These are phyloP conservation scores for Himalopsyche japonica DNA, from an alignment of 2,888 invertebrate species.

Conservation along the genomic window DNA sequence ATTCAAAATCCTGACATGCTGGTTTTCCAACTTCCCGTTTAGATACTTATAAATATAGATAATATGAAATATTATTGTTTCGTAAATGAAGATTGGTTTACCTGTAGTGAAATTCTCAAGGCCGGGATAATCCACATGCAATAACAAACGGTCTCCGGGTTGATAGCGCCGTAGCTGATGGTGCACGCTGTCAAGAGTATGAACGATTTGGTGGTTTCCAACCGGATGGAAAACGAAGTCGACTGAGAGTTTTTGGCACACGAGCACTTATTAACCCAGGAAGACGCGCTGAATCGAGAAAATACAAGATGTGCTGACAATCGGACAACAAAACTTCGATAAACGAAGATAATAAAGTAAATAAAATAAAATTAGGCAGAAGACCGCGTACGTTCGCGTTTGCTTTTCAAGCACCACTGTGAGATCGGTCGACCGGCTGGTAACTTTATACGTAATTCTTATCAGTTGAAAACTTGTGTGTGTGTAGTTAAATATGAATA, in stretches of 20 bases:
- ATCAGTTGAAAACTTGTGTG: neutral
- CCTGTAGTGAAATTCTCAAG: conserved; percentile 65
- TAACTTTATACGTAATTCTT: neutral
- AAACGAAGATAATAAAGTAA: neutral
- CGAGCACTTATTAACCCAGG: neutral
- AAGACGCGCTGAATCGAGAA: neutral
- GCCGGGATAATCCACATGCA: conserved; percentile 52
- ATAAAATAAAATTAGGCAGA: neutral
- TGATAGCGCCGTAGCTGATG: conserved; percentile 15
- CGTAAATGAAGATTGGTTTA: neutral
- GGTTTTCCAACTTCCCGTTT: no score
- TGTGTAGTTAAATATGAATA: neutral
- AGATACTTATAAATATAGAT: no score
- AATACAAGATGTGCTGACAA: neutral
- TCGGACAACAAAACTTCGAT: neutral
- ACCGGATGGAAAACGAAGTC: neutral
- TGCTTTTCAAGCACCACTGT: neutral
- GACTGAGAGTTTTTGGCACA: neutral
- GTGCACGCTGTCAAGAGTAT: neutral
- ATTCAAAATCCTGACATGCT: no score
- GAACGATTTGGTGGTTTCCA: neutral
- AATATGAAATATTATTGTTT: no score
- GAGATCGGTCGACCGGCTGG: neutral
- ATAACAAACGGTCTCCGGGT: conserved; percentile 40
- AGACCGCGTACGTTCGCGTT: neutral